Base-by-base conservation (phyloP, 1,140 invertebrate genomes). In the Dendrolimus kikuchii region DNA sequence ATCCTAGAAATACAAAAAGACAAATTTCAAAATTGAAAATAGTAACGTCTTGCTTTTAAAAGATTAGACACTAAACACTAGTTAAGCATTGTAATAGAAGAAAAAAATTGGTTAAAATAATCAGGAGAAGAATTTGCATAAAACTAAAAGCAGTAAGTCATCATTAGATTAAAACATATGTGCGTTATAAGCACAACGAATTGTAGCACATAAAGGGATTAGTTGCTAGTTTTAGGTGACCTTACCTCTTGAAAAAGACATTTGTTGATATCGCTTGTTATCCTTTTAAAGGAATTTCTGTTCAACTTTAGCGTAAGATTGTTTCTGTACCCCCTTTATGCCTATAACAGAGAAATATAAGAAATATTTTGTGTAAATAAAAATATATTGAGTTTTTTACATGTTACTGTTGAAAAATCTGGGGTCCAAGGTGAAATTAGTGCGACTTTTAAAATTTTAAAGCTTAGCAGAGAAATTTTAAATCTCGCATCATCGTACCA, bases 231-330 rank as follows among this genome's bases (percentile, higher is more conserved):
- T 59, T 68, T 76, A 77, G 71, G 64, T 70, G 62, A 75, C 53
- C 58, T 72, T 79, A 80, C 71, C 80, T 81, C 77, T 66, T 65
- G 70, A 60, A 76, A 78, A 77, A 80, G 71, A 81, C 74, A 78
- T 40, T 65, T 75, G 23, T 78, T 77, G 74, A 81, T 80, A 70
- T 74, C 53, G 77, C 77, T 81, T 83, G 81, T 85, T 85, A 85
- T 85, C 81, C 81, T 85, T 81, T 56, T 57, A 76, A 85, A 83
- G 80, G 78, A 81, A 23, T 7, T 83, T 81, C 64, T 64, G 68
- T 81, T 85, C 68, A 74, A 62, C 68, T 57, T 77, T 74, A 81
- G 75, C 71, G 52, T 81, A 77, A 80, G 73, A 64, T 72, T 76
- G 64, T 72, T 79, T 75, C 74, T 60, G 66, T 71, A 59, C 61